Base-by-base conservation (phyloP, 2,888 invertebrate genomes). In the Dilophus febrilis region DNA sequence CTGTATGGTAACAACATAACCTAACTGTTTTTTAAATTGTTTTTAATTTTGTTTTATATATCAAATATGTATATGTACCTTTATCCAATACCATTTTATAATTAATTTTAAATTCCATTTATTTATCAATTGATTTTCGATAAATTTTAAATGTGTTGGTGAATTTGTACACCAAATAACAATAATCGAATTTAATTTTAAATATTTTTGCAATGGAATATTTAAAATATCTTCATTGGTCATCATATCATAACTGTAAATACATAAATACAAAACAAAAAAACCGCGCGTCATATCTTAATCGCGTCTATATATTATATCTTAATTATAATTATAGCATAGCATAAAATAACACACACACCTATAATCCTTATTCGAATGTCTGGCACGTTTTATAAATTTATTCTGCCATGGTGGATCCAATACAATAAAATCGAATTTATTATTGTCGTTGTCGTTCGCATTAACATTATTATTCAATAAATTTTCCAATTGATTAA, bases 361-460 rank as follows among this genome's bases (percentile, higher is more conserved):
- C 68, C 77, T 75, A 47, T 77, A 63, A 43, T 73, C 68, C 38
- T 59, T 53, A 55, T 68, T 68, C 42, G 69, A 70, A 48, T 65
- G 65, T 53, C 77, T 81, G 53, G 81, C 67, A 45, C 95, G 71
- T 51, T 87, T 73, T 35, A 94, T 87, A 46, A 86, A 92, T 61
- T 90, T 91, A 57, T 95, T 95, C 68, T 80, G 77, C 95, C 95
- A 97, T 0, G 95, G 94, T 27, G 95, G 95, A 65, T 97, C 97
- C 48, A 92, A 66, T 14, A 94, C 62, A 38, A 97, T 70, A 39
- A 91, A 65, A 58, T 92, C 84, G n/a, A n/a, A n/a, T n/a, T n/a
- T n/a, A n/a, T n/a, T n/a, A n/a, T n/a, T n/a, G n/a, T n/a, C n/a
- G n/a, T n/a, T n/a, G n/a, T n/a, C n/a, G n/a, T n/a, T n/a, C n/a